These are phyloP conservation scores for Macaria liturata DNA, from an alignment of 2,888 invertebrate species.

Conservation along the genomic window DNA sequence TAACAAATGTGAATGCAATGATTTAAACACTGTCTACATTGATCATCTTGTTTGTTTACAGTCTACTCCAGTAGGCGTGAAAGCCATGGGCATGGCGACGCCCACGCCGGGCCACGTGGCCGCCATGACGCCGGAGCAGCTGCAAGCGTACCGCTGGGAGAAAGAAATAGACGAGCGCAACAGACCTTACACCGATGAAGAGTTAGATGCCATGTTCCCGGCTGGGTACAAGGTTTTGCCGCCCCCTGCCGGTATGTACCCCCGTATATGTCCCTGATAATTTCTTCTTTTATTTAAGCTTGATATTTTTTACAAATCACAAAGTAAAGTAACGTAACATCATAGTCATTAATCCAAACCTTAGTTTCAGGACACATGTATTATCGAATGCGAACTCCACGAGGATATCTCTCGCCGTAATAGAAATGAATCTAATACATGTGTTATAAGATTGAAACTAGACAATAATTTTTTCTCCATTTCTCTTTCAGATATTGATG, in stretches of 20 bases:
- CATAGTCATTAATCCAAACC: slow-evolving; percentile 73
- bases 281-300: slow-evolving; percentile 24
- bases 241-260: slow-evolving; percentile 91
- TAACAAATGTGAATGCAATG: no score
- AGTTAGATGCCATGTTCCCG: slow-evolving; percentile 98
- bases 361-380: slow-evolving; percentile 81
- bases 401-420: slow-evolving; percentile 47
- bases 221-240: slow-evolving; percentile 98
- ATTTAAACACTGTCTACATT: neutral
- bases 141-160: slow-evolving; percentile 99
- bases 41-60: slow-evolving; percentile 35
- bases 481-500: slow-evolving; percentile 82
- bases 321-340: slow-evolving; percentile 47
- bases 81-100: slow-evolving; percentile 99
- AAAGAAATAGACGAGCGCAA: slow-evolving; percentile 99
- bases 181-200: slow-evolving; percentile 97
- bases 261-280: slow-evolving; percentile 25
- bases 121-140: slow-evolving; percentile 99
- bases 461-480: slow-evolving; percentile 64
- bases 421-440: slow-evolving; percentile 56
- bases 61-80: slow-evolving; percentile 93
- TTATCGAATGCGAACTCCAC: slow-evolving; percentile 59
- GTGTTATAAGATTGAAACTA: slow-evolving; percentile 57
- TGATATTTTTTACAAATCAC: slow-evolving; percentile 33
- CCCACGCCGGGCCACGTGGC: slow-evolving; percentile 98